These are phyloP conservation scores for Mastomys natalensis DNA, from an alignment of 2,113 vertebrate genomes.

Conservation along the genomic window DNA sequence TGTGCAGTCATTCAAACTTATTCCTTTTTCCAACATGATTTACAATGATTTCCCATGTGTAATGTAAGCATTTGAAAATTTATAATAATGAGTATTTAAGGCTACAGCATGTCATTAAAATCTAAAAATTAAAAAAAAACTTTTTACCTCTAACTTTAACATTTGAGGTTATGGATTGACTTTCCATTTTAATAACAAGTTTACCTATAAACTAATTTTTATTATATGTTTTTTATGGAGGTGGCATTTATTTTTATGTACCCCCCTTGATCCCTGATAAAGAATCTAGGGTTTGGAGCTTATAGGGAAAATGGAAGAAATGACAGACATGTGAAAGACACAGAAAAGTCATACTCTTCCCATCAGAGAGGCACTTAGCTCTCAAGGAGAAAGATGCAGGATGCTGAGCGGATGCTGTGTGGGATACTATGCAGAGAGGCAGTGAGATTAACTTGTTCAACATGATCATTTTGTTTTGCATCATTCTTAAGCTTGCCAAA, in stretches of 20 bases:
- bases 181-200: conserved; percentile 28
- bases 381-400: background rate
- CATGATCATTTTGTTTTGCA: background rate
- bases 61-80: conserved; percentile 48
- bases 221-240: background rate
- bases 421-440: background rate
- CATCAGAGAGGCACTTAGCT: background rate
- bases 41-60: background rate
- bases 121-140: background rate
- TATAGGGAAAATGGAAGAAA: conserved; percentile 18
- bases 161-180: conserved; percentile 1
- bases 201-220: conserved; percentile 33
- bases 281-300: background rate
- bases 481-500: background rate
- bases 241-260: conserved; percentile 13
- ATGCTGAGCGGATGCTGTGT: background rate
- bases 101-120: background rate
- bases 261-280: conserved; percentile 35
- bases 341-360: background rate
- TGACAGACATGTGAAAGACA: background rate
- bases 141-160: background rate
- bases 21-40: conserved; percentile 23
- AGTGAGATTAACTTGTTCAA: background rate
- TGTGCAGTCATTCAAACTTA: background rate
- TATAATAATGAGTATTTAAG: background rate